Conservation (phyloP, 2,113 vertebrate species). For the Tympanuchus pallidicinctus region DNA sequence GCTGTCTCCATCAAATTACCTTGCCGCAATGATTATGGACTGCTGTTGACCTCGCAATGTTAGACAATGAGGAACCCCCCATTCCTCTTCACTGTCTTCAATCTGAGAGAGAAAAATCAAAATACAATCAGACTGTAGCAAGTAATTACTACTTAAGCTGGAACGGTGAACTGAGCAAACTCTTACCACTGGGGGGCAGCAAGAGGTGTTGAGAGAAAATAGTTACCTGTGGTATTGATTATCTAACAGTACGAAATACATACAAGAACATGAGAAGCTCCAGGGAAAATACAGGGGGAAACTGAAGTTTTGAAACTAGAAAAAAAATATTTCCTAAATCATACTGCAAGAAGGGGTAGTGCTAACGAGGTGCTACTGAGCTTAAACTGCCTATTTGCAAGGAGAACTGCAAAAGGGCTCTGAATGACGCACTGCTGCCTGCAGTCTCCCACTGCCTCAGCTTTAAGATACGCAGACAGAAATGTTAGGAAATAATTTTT, state of each 20-base stretch:
- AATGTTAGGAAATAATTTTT: not conserved
- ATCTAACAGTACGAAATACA: not conserved
- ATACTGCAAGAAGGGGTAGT: not conserved
- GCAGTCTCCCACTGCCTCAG: not conserved
- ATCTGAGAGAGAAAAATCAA: conserved; percentile 80
- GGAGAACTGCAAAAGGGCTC: not conserved
- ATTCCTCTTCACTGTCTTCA: conserved; percentile 95
- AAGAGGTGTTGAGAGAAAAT: not conserved
- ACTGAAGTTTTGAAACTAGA: not conserved
- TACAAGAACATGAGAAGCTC: not conserved
- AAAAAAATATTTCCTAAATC: not conserved
- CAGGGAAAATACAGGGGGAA: not conserved
- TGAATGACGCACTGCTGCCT: not conserved
- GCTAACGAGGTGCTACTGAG: not conserved
- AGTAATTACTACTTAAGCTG: not conserved
- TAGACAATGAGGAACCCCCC: conserved; percentile 95
- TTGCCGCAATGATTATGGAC: conserved; percentile 93
- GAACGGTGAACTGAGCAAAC: not conserved
- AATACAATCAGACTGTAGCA: not conserved
- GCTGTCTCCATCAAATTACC: conserved; percentile 75
- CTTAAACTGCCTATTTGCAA: not conserved
- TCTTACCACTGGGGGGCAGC: not conserved
- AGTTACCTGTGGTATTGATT: not conserved
- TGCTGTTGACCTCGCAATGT: conserved; percentile 91
- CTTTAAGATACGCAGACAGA: not conserved